Evolutionary conservation across 1,140 invertebrate species (phyloP).

Genomic region (Stegodyphus mimosarum): DNA sequence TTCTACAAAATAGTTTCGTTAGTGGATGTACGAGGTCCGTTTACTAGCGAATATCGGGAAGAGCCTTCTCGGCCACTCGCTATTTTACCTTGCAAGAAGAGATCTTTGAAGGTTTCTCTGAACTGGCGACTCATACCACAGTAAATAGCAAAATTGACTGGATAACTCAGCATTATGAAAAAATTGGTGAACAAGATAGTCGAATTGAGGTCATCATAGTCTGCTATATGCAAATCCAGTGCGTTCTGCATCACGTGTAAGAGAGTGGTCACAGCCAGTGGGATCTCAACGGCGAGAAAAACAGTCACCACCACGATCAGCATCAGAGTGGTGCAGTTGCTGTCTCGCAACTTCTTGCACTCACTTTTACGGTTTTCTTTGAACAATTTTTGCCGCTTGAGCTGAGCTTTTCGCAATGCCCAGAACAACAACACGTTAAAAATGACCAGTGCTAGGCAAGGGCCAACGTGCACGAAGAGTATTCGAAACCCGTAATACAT

Average conservation of each 20-base stretch:
- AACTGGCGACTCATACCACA: slow-evolving; percentile 95
- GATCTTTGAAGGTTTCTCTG: slow-evolving; percentile 89
- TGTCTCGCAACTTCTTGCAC: slow-evolving; percentile 83
- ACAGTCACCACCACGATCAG: slow-evolving; percentile 93
- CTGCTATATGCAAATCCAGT: slow-evolving; percentile 72
- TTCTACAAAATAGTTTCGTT: slow-evolving; percentile 83
- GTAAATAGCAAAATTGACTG: slow-evolving; percentile 95
- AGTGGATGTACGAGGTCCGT: slow-evolving; percentile 82
- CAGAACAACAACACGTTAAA: slow-evolving; percentile 88
- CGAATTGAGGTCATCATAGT: slow-evolving; percentile 84
- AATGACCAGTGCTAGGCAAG: slow-evolving; percentile 87
- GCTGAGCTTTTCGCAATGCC: slow-evolving; percentile 84
- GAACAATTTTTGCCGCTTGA: slow-evolving; percentile 81
- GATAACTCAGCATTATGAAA: slow-evolving; percentile 90
- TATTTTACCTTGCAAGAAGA: slow-evolving; percentile 72
- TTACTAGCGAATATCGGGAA: slow-evolving; percentile 80
- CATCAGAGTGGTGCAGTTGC: slow-evolving; percentile 94
- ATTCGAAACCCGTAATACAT: slow-evolving; percentile 87
- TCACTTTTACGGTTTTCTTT: slow-evolving; percentile 87
- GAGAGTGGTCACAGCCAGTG: slow-evolving; percentile 86
- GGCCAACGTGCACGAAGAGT: slow-evolving; percentile 89
- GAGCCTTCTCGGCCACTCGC: slow-evolving; percentile 73
- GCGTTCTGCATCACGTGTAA: slow-evolving; percentile 83
- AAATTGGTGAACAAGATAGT: slow-evolving; percentile 90
- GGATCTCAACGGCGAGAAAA: slow-evolving; percentile 90